Base-by-base conservation (phyloP, 1,140 invertebrate species). In the Bombus breviceps region DNA sequence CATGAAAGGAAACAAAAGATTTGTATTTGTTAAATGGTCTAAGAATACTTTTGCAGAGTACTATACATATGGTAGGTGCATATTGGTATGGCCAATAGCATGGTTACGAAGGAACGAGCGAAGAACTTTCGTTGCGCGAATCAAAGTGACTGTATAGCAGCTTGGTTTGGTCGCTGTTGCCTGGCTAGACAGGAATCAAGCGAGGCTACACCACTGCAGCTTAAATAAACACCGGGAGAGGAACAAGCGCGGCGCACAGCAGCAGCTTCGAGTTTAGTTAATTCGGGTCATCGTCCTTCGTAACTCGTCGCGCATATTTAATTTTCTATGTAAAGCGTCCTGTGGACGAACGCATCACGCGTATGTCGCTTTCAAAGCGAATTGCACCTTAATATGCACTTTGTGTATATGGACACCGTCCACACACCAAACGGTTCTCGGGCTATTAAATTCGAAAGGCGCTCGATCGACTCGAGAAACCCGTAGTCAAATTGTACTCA, bases 241-340 rank as follows among this genome's bases (percentile, higher is more conserved):
- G 76, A 82, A 81, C 66, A 83, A 75, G 78, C 76, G 78, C 76
- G 59, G 78, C 69, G 34, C 62, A 69, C 71, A 83, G 85, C 77
- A 81, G 85, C 77, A 81, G 81, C 82, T 84, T 85, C 68, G 59
- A 87, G 88, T 92, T 83, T 91, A 92, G 89, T 89, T 92, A 90
- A 92, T 92, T 92, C 91, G 85, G 92, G 92, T 91, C 92, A 92
- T 88, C 90, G 90, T 91, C 90, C 90, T 80, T 88, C 77, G 78
- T 85, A 89, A 76, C 83, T 87, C 59, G 83, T 88, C 77, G 81
- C 74, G 72, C 77, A 85, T 86, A 74, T 80, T 90, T 83, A 80
- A 83, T 87, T 89, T 90, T 89, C 83, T 64, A 43, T 39, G 64
- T 68, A 47, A 76, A 68, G 41, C 76, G 78, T 32, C 81, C 76